These are phyloP conservation scores for Knipowitschia caucasica DNA, from an alignment of 2,797 vertebrate genomes.

Conservation along the genomic window DNA sequence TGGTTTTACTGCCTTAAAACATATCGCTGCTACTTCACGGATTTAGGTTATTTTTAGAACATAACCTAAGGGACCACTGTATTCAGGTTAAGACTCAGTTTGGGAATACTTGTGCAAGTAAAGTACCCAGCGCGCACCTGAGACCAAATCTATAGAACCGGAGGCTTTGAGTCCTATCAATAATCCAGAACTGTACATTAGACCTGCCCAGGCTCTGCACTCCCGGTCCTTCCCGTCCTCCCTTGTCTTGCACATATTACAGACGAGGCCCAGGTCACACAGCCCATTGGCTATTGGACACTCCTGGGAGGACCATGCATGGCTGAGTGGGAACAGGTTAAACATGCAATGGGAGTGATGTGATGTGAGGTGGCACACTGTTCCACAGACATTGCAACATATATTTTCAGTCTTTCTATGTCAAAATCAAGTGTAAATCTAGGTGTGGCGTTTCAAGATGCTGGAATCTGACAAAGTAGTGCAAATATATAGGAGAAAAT, in stretches of 20 bases:
- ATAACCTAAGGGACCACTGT: no score
- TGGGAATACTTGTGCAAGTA: no score
- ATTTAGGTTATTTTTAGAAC: no score
- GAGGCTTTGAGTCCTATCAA: no score
- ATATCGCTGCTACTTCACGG: no score
- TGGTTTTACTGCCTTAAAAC: no score
- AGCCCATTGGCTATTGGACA: slow-evolving; percentile 65
- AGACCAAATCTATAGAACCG: no score
- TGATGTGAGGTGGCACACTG: slow-evolving; percentile 58
- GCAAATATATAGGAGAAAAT: not conserved
- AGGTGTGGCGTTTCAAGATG: not conserved
- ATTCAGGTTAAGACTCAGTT: no score
- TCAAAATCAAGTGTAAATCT: not conserved
- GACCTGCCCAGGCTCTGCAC: not conserved
- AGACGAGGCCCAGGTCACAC: slow-evolving; percentile 54
- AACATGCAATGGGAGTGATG: slow-evolving; percentile 60
- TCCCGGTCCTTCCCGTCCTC: slow-evolving; percentile 9
- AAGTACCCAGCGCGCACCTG: no score
- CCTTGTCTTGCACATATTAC: slow-evolving; percentile 23
- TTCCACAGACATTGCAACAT: slow-evolving; percentile 1
- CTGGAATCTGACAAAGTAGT: not conserved
- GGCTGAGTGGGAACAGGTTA: slow-evolving; percentile 71
- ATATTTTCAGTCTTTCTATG: not conserved
- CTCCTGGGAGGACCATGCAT: slow-evolving; percentile 68
- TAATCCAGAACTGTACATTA: slow-evolving; percentile 20